Evolutionary conservation across 2,113 vertebrate species (phyloP).

Genomic region (Channa argus): DNA sequence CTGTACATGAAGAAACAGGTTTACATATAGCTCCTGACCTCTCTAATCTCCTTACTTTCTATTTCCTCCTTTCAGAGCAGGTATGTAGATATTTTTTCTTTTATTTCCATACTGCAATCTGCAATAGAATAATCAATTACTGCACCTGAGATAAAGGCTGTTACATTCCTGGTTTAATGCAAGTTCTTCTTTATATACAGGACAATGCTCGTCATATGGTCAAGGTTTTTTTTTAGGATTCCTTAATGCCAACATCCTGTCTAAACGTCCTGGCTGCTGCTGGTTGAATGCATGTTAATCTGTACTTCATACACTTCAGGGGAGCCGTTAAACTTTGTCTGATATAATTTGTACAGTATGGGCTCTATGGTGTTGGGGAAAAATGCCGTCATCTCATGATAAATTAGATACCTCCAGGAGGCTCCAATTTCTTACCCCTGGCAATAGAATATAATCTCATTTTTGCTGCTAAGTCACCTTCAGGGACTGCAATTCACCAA

Average conservation of each 20-base stretch:
- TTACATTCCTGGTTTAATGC: constrained; percentile 65
- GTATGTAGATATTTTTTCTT: constrained; percentile 37
- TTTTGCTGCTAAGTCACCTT: constrained; percentile 84
- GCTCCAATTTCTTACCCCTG: constrained; percentile 78
- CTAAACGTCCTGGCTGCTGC: constrained; percentile 54
- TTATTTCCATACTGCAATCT: constrained; percentile 63
- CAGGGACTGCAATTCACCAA: constrained; percentile 79
- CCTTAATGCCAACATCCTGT: constrained; percentile 46
- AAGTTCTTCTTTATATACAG: constrained; percentile 63
- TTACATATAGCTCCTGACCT: background rate
- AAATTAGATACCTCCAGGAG: constrained; percentile 82
- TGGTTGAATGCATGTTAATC: constrained; percentile 73
- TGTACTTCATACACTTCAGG: constrained; percentile 69
- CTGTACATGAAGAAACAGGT: background rate
- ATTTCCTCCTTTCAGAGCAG: background rate
- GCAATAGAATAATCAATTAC: constrained; percentile 69
- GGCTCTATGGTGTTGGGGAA: constrained; percentile 41
- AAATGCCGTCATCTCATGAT: constrained; percentile 77
- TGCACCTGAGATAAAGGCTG: constrained; percentile 53
- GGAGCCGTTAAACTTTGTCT: constrained; percentile 76
- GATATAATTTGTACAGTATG: constrained; percentile 77
- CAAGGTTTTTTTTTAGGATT: constrained; percentile 58
- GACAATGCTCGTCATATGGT: constrained; percentile 61
- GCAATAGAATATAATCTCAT: constrained; percentile 84
- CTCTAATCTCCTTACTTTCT: constrained; percentile 15